phyloP scores from a whole-genome alignment of 1,140 invertebrate species.

The Linepithema humile region DNA sequence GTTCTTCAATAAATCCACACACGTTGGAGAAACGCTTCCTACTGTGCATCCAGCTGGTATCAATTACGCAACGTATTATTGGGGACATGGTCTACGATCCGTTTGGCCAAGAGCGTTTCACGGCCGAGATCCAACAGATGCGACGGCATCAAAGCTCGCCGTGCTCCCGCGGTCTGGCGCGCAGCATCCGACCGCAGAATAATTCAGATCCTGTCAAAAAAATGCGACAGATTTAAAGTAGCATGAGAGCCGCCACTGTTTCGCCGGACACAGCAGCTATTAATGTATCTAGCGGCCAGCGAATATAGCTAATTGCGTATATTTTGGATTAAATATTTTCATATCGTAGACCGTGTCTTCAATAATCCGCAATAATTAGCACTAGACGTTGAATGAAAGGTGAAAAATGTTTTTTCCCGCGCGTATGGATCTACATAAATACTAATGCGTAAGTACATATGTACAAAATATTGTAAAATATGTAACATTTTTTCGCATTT shows the following conservation, averaged over 20 bases:
- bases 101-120: conserved; percentile 37
- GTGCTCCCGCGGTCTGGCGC: neutral
- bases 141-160: conserved; percentile 56
- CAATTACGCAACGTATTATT: conserved; percentile 58
- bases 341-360: no score
- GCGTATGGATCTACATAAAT: no score
- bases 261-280: neutral
- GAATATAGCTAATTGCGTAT: neutral
- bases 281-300: neutral
- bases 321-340: no score
- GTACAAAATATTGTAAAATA: no score
- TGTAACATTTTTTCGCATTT: no score
- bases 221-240: conserved; percentile 12
- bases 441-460: no score
- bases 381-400: no score
- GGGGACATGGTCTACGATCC: conserved; percentile 1
- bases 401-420: no score
- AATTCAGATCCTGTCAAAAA: conserved; percentile 25
- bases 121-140: conserved; percentile 62
- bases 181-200: neutral
- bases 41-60: conserved; percentile 21
- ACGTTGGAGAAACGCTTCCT: conserved; percentile 20
- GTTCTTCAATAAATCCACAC: neutral
- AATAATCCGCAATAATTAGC: no score
- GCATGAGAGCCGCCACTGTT: conserved; percentile 1